Percentiles rank a stretch among this genome's conserved stretches.
These are phyloP conservation scores for Scalopus aquaticus DNA, from an alignment of 2,113 vertebrate genomes.

Conservation along the genomic window DNA sequence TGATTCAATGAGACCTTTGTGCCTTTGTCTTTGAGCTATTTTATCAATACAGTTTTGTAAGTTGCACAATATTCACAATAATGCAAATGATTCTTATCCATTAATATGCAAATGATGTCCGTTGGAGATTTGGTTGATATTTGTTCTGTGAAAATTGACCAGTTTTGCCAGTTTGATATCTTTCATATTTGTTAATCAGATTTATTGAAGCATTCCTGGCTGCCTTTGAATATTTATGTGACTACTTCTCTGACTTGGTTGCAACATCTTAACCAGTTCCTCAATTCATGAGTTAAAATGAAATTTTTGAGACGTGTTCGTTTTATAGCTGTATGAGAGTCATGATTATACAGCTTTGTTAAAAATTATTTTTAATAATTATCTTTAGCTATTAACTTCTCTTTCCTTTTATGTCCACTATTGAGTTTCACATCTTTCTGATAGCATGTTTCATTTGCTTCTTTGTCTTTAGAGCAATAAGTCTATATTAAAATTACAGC, in stretches of 20 bases:
- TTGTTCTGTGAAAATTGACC: background rate
- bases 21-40: conserved; percentile 12
- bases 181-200: background rate
- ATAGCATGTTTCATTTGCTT: background rate
- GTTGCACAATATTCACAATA: background rate
- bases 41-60: background rate
- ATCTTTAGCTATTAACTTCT: background rate
- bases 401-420: background rate
- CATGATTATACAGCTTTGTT: background rate
- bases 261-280: background rate
- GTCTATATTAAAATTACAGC: background rate
- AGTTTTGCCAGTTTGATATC: background rate
- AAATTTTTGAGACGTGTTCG: background rate
- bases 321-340: background rate
- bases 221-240: background rate
- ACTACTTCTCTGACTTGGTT: background rate
- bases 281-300: background rate
- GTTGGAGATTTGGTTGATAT: background rate
- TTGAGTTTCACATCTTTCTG: conserved; percentile 2
- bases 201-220: background rate
- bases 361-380: background rate
- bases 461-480: background rate
- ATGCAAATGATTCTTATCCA: background rate
- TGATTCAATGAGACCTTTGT: background rate
- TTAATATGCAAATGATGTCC: background rate